Base-by-base conservation (phyloP, 1,140 invertebrate genomes). In the Dolichoris vasculosae region DNA sequence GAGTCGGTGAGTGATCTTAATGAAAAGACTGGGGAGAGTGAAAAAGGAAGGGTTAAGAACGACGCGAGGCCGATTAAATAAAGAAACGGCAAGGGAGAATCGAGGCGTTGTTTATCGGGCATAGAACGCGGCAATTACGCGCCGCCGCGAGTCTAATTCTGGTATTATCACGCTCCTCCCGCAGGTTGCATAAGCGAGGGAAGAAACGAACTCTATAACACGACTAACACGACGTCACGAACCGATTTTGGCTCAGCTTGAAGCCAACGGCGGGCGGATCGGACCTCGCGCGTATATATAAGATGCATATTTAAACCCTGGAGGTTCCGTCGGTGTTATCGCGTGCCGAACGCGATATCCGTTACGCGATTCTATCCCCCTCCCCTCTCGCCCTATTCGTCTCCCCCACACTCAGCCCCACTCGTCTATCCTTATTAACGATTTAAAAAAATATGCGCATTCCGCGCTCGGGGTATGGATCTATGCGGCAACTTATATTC, bases 71-170 rank as follows among this genome's bases (percentile, higher is more conserved):
- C 40, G 69, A 73, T 73, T 73, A 73, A 73, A 43, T n/a, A 73
- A 43, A 23, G 23, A 46, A 20, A 20, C 9, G 26, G 35, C 63
- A 30, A 69, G 9, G 17, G 11, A 46, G 51, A 30, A 77, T 77
- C 55, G 43, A 64, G 35, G 43, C 15, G 46, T 67, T 75, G 84
- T 86, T 84, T 80, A 80, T 86, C 85, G 80, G n/a, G 43, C 40
- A 67, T 71, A 78, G n/a, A n/a, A 78, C 55, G 67, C 82, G 64
- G 82, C 76, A 83, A 81, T 83, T 81, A 76, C 69, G 73, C 64
- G 51, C 63, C 35, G 76, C 46, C 82, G n/a, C n/a, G n/a, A 48
- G 86, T 86, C 86, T 86, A 86, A 86, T 86, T 86, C 82, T 84
- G 84, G 82, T 84, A 79, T 86, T 86, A 83, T 86, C 76, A 63